Percentiles rank a stretch among this genome's conserved stretches.
Evolutionary conservation across 2,888 invertebrate genomes (phyloP).

Genomic region (Lithodes maja): DNA sequence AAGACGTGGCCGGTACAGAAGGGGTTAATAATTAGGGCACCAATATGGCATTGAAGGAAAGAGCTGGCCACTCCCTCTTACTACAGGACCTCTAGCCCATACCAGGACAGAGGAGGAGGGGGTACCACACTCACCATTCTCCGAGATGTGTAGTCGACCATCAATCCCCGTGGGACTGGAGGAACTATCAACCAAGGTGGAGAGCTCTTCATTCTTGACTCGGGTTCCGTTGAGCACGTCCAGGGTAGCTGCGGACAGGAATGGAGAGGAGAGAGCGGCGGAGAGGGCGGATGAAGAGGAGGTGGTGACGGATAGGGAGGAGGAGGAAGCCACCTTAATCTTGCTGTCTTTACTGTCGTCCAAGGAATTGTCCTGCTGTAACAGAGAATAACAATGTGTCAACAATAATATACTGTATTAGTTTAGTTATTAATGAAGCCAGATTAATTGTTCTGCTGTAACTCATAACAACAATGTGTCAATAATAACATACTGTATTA

Average conservation of each 20-base stretch:
- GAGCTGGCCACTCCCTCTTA: no score
- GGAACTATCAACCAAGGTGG: constrained; percentile 49
- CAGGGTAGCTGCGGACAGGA: constrained; percentile 14
- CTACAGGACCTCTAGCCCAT: neutral
- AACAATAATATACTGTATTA: neutral
- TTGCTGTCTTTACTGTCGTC: constrained; percentile 32
- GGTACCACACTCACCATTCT: constrained; percentile 46
- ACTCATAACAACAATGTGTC: neutral
- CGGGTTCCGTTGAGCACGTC: constrained; percentile 29
- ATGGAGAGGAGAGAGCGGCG: constrained; percentile 35
- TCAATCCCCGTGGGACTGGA: constrained; percentile 50
- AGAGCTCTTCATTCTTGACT: constrained; percentile 35
- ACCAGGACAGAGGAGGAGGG: neutral
- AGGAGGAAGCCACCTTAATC: constrained; percentile 24
- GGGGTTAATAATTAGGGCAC: no score
- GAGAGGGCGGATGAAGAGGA: constrained; percentile 24
- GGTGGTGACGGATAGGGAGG: constrained; percentile 7
- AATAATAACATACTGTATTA: neutral
- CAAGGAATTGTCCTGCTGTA: constrained; percentile 33
- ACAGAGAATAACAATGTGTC: neutral
- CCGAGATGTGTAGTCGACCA: constrained; percentile 44
- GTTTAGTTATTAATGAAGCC: neutral
- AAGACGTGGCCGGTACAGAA: no score
- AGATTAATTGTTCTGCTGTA: constrained; percentile 30
- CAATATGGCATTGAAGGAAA: no score